These are phyloP conservation scores for roundworm (Caenorhabditis elegans) DNA, from an alignment of 1,140 invertebrate species.

Conservation along the genomic window WBcel235 BX284604.4:7307001-7307500, in stretches of 20 bases:
- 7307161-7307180: conserved; percentile 38
- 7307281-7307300: conserved; percentile 42
- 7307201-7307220: conserved; percentile 39
- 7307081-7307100: no score
- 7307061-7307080: no score
- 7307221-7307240: conserved; percentile 34
- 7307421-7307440: no score
- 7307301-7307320: conserved; percentile 44
- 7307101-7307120: conserved; percentile 35
- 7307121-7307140: conserved; percentile 20
- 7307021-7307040: no score
- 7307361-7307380: conserved; percentile 36
- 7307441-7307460: no score
- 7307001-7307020: no score
- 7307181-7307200: conserved; percentile 34
- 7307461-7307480: no score
- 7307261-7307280: conserved; percentile 19
- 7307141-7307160: conserved; percentile 39
- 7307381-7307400: no score
- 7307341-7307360: conserved; percentile 47
- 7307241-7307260: conserved; percentile 39
- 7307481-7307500: no score
- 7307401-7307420: no score
- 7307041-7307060: no score
- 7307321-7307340: conserved; percentile 46